Base-by-base conservation (phyloP, 2,113 vertebrate species). In the Pungitius pungitius region DNA sequence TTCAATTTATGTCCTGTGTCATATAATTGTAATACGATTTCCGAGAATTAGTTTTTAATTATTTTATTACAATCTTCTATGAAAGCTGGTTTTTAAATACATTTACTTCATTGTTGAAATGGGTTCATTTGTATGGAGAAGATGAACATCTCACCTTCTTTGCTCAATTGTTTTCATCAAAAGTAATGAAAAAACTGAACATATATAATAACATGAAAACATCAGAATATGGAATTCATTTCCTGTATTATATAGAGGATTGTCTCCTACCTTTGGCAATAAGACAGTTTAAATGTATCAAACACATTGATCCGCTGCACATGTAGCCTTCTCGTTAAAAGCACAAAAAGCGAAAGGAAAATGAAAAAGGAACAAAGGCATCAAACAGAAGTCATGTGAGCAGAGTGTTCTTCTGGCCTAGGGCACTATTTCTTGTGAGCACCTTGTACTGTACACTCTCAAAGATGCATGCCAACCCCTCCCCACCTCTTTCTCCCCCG, bases 381-480 rank as follows among this genome's bases (percentile, higher is more conserved):
- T 87, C 67, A 69, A 75, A 85, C 49, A 79, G n/a, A 73, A 77
- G 77, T 70, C 61, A 47, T 51, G 59, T 59, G 62, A 76, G 49
- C 79, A 69, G 52, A 72, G 43, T 56, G 69, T 20, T 52, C 61
- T 82, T 27, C 75, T 77, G 68, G 83, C 89, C 85, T 49, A 82
- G 58, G 80, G 88, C 89, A 77, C n/a, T 75, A 82, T 82, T 78
- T 86, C 75, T 80, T 86, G 75, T 45, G 59, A 86, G 87, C 82
- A 92, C 86, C 91, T 90, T 88, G 87, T 83, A 82, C 71, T 69
- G 8, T 45, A 62, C 40, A 74, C 66, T 75, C 82, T 26, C 49
- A 81, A 85, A 86, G 78, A 78, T 81, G 60, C 43, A 17, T 91
- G 89, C 86, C 89, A 92, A 92, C 62, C 75, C 59, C 69, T 45